Evolutionary conservation across 2,113 vertebrate genomes (phyloP), one percentile per base, ranked within the genome.

Genomic region (Trogon surrucura): DNA sequence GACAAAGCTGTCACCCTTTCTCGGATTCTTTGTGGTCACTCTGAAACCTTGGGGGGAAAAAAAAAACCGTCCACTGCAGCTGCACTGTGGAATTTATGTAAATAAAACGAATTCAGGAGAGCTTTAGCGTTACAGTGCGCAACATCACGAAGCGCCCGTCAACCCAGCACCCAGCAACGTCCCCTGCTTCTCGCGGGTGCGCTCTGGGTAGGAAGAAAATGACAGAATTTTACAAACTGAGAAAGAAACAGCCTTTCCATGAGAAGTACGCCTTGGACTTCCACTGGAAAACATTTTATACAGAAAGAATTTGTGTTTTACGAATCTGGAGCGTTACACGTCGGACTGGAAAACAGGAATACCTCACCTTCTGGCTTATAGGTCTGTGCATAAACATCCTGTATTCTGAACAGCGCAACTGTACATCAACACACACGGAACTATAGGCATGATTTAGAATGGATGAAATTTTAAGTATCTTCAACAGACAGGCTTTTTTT

Each of bases 81-180:
- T 96, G 61, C 56, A 81, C 74, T 73, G 50, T 23, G 70, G 85
- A 94, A 85, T 65, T 93, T 58, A 86, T 73, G 83, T 91, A 95
- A 95, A 91, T 13, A 91, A 85, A 73, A 74, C 9, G 56, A 75
- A 88, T 61, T 89, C 70, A 83, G 82, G 78, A 65, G 44, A 91
- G 88, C 70, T 92, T 80, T 1, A 73, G 64, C 41, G 54, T 13
- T 65, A 34, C 88, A 80, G 75, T 11, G 50, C 3, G 57, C 64
- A 53, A 38, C 77, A 91, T 36, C 10, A 12, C 6, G 81, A 66
- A 77, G 84, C 73, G 74, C 4, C 84, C 22, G 69, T 10, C 53
- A 26, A 26, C 17, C 22, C 65, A 47, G 82, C 50, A 16, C 18
- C 4, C 47, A 25, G 57, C 5, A 50, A 56, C 6, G 47, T 29